A percentile compares a stretch with the other conserved stretches of the same genome.
These are phyloP conservation scores for Sinopyrophorus schimmeli DNA, from an alignment of 2,888 invertebrate species.

Conservation along the genomic window DNA sequence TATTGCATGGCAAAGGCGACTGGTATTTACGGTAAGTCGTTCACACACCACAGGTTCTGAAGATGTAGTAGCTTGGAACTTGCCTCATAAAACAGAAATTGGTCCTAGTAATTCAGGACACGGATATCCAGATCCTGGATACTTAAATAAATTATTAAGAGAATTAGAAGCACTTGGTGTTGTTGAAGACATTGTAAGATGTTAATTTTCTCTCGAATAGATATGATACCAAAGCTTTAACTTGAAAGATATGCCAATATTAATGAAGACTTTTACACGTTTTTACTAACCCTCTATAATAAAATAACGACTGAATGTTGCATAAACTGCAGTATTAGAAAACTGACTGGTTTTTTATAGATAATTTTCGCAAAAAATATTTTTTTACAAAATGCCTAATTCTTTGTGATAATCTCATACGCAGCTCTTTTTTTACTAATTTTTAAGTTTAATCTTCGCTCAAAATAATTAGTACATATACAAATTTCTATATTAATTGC, in stretches of 20 bases:
- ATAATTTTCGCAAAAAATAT: no score
- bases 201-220: no score
- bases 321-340: slow-evolving; percentile 1
- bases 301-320: slow-evolving; percentile 1
- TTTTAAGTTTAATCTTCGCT: no score
- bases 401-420: no score
- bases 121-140: slow-evolving; percentile 78
- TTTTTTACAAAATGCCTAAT: no score
- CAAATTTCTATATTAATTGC: no score
- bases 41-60: slow-evolving; percentile 89
- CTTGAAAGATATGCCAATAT: no score
- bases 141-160: slow-evolving; percentile 67
- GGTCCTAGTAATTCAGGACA: slow-evolving; percentile 60
- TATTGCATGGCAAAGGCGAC: slow-evolving; percentile 80
- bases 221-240: no score
- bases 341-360: slow-evolving; percentile 3
- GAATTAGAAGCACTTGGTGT: slow-evolving; percentile 64
- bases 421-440: no score
- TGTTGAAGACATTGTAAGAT: slow-evolving; percentile 52
- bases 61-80: slow-evolving; percentile 92
- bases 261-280: no score
- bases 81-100: slow-evolving; percentile 83
- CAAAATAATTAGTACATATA: no score
- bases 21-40: slow-evolving; percentile 83
- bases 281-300: no score